A percentile compares a stretch with the other conserved stretches of the same genome.
These are phyloP conservation scores for Polyommatus icarus DNA, from an alignment of 2,888 invertebrate species.

Conservation along the genomic window DNA sequence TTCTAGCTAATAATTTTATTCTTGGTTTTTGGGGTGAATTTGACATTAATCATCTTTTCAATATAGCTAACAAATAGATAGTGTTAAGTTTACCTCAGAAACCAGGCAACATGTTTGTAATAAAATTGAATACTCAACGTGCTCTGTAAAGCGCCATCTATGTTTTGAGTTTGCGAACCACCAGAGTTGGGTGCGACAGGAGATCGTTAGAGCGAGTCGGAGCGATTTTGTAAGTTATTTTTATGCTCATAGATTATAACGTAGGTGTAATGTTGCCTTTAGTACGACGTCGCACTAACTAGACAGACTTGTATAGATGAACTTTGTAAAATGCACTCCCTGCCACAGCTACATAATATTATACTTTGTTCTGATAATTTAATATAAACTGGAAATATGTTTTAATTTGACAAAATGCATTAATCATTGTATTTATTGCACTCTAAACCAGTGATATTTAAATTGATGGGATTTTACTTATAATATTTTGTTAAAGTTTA, in stretches of 20 bases:
- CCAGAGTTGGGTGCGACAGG: slow-evolving; percentile 35
- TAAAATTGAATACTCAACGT: not conserved
- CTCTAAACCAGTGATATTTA: not conserved
- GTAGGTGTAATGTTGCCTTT: slow-evolving; percentile 37
- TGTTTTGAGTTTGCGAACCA: slow-evolving; percentile 25
- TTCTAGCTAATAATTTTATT: no score
- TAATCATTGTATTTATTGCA: slow-evolving; percentile 33
- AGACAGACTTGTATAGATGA: slow-evolving; percentile 35
- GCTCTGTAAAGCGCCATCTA: slow-evolving; percentile 24
- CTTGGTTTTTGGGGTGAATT: no score
- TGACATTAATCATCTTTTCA: no score
- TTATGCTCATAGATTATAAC: slow-evolving; percentile 40
- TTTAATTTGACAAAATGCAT: slow-evolving; percentile 29
- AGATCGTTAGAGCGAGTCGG: slow-evolving; percentile 36
- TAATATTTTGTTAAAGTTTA: no score
- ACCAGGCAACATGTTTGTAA: not conserved
- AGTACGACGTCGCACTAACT: slow-evolving; percentile 37
- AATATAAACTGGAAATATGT: not conserved
- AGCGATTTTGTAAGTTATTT: slow-evolving; percentile 42
- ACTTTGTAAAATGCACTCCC: slow-evolving; percentile 35
- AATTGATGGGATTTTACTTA: no score
- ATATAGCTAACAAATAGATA: no score
- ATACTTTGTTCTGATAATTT: not conserved
- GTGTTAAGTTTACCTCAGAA: no score
- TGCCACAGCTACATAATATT: slow-evolving; percentile 30